These are phyloP conservation scores for Cheilosia urbana DNA, from an alignment of 2,888 invertebrate species.

Conservation along the genomic window DNA sequence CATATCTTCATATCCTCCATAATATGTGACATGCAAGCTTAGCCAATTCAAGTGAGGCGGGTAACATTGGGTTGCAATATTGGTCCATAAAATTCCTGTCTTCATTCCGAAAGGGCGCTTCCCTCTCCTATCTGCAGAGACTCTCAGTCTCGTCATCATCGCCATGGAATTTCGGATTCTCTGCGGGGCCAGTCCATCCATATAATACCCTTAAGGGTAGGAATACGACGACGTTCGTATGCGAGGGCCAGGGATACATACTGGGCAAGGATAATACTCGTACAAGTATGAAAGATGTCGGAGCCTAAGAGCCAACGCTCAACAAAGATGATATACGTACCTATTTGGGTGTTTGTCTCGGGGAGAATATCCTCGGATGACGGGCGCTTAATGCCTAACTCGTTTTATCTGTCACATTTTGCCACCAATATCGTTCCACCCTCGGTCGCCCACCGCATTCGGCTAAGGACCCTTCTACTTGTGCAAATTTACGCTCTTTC, in stretches of 20 bases:
- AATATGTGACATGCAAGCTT: slow-evolving; percentile 67
- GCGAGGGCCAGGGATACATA: neutral
- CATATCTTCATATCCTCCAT: slow-evolving; percentile 48
- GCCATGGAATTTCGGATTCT: slow-evolving; percentile 37
- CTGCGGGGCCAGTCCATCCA: slow-evolving; percentile 30
- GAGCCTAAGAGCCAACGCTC: slow-evolving; percentile 31
- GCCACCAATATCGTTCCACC: slow-evolving; percentile 39
- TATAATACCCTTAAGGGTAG: slow-evolving; percentile 26
- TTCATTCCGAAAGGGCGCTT: slow-evolving; percentile 30
- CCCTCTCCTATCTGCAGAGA: slow-evolving; percentile 30
- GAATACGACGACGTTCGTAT: slow-evolving; percentile 12
- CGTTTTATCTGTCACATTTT: slow-evolving; percentile 67
- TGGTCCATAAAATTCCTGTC: slow-evolving; percentile 60
- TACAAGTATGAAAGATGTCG: neutral
- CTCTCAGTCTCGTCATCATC: slow-evolving; percentile 61
- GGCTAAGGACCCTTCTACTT: slow-evolving; percentile 39
- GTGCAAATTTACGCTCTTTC: slow-evolving; percentile 66
- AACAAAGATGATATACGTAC: slow-evolving; percentile 42
- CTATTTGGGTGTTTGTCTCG: slow-evolving; percentile 30
- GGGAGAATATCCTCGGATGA: slow-evolving; percentile 38
- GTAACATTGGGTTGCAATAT: slow-evolving; percentile 57
- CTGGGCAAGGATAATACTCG: slow-evolving; percentile 2
- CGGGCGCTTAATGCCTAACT: slow-evolving; percentile 56
- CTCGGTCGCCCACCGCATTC: slow-evolving; percentile 20
- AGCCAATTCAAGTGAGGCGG: slow-evolving; percentile 39